Base-by-base conservation (phyloP, 2,113 vertebrate genomes). In the Lepus europaeus region DNA sequence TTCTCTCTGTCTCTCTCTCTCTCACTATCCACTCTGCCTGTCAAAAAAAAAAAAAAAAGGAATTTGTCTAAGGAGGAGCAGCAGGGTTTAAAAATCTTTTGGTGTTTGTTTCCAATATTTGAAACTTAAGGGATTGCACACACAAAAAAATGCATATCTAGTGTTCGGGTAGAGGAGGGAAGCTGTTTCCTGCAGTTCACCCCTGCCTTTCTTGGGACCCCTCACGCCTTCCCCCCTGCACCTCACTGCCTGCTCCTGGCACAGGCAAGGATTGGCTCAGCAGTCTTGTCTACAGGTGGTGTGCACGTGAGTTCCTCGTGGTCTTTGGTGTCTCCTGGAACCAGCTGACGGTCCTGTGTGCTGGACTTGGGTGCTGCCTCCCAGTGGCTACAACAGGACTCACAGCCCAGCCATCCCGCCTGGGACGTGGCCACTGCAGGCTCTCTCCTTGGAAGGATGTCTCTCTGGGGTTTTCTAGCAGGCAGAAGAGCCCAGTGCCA, bases 41-140 rank as follows among this genome's bases (percentile, higher is more conserved):
- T 45, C 45, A 45, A 45, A 45, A 45, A 45, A 45, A 45, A 45
- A 45, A 45, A 45, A 45, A 45, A 45, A 45, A 45, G 84, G 64
- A 80, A 93, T 86, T 96, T 51, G 25, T 77, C 36, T 70, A 80
- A 51, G 92, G 74, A 68, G 36, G 93, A 76, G 66, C 83, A 64
- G 80, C 59, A 76, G 59, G 64, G 49, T 73, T 88, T 78, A 14
- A 82, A 87, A 87, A 64, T 29, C 63, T 89, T 73, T 61, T 59
- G 45, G 63, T 79, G n/a, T 90, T 68, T 39, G 4, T 70, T 87
- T 29, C 64, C 90, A 76, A 12, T 68, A 61, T 90, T 70, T 81
- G 56, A 76, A 72, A 81, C 66, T 27, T 80, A 33, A 68, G 53
- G 49, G 49, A 45, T 0, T 29, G 33, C 27, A 73, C 72, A 25